A percentile compares a stretch with the other conserved stretches of the same genome.
phyloP scores from a whole-genome alignment of 2,797 vertebrate genomes.

The Phataginus tetradactyla region DNA sequence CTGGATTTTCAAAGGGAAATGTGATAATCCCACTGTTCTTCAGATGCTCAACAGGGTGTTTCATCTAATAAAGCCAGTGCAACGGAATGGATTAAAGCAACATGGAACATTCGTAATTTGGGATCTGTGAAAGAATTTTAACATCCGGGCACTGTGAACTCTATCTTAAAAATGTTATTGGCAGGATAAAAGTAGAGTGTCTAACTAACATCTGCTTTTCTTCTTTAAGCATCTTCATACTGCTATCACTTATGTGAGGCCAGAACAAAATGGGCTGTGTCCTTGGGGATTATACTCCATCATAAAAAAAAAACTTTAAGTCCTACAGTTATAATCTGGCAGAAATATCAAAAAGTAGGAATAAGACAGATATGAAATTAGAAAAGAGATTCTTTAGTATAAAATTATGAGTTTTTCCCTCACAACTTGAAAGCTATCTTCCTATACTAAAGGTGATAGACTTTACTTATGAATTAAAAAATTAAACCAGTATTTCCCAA shows the following conservation, averaged over 20 bases:
- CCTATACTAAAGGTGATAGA: neutral
- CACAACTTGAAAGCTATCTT: neutral
- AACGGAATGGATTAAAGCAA: constrained; percentile 87
- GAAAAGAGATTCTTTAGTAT: neutral
- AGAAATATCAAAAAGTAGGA: constrained; percentile 23
- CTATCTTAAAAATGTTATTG: constrained; percentile 80
- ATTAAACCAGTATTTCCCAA: constrained; percentile 12
- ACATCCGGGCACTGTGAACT: constrained; percentile 75
- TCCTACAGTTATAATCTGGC: neutral
- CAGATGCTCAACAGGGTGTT: constrained; percentile 83
- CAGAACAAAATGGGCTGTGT: neutral
- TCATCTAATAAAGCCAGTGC: constrained; percentile 87
- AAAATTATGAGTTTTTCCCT: neutral
- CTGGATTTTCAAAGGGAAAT: constrained; percentile 86
- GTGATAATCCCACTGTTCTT: constrained; percentile 87
- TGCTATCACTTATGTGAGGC: neutral
- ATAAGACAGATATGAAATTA: constrained; percentile 35
- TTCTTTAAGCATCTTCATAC: constrained; percentile 63
- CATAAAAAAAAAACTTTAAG: neutral
- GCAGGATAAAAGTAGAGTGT: constrained; percentile 80
- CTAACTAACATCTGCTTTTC: constrained; percentile 81
- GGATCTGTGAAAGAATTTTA: constrained; percentile 85
- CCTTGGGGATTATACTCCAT: neutral
- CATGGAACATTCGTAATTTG: constrained; percentile 85
- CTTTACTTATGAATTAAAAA: constrained; percentile 29